Percentiles rank a stretch among this genome's conserved stretches.
Evolutionary conservation across 2,797 vertebrate species (phyloP).

Genomic region (Sebastes wilsoni): DNA sequence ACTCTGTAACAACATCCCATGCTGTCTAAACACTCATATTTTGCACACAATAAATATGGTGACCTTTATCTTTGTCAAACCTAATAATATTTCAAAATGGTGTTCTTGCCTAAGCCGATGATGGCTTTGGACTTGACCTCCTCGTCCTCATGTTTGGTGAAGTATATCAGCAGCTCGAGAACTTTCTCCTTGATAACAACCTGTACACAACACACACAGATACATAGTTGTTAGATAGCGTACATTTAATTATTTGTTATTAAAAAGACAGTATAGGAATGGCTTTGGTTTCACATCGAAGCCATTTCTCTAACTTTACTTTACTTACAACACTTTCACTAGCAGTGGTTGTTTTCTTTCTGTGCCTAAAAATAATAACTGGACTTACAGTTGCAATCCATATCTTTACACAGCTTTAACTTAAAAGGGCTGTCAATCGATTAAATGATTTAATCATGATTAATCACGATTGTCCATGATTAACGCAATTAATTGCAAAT

Average conservation of each 20-base stretch:
- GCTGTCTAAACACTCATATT: not conserved
- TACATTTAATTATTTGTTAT: not conserved
- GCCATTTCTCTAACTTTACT: not conserved
- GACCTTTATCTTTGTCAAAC: not conserved
- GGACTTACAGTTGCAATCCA: not conserved
- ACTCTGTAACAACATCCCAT: not conserved
- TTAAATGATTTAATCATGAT: no score
- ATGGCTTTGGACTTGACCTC: slow-evolving; percentile 98
- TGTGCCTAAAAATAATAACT: not conserved
- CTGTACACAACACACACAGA: slow-evolving; percentile 66
- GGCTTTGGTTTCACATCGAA: not conserved
- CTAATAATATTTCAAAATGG: not conserved
- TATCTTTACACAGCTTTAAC: not conserved
- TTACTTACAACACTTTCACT: not conserved
- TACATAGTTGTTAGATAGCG: not conserved
- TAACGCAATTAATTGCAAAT: no score
- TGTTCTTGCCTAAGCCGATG: slow-evolving; percentile 92
- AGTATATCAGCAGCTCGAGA: slow-evolving; percentile 95
- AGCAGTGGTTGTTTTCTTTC: not conserved
- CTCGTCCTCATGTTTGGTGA: slow-evolving; percentile 96
- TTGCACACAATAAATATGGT: not conserved
- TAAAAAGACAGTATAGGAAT: not conserved
- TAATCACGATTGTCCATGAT: no score
- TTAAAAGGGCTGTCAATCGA: no score
- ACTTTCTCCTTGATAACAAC: slow-evolving; percentile 98